Conservation (phyloP, 2,888 invertebrate species). For the Agrypnus murinus region DNA sequence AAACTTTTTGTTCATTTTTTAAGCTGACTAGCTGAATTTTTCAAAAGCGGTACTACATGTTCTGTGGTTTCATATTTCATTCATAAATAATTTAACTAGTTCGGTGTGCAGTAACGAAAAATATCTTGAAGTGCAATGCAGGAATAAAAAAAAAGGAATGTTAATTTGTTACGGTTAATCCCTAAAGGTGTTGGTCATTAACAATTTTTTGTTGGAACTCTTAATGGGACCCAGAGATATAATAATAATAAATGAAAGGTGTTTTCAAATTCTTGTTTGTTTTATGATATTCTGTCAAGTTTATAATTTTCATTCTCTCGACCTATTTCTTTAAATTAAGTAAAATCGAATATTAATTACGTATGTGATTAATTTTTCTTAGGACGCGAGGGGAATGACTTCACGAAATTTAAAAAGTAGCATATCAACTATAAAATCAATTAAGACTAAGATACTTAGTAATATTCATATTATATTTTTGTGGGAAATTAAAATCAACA, state of each 20-base stretch:
- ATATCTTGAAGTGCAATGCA: not conserved
- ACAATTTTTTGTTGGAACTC: constrained; percentile 9
- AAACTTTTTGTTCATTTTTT: too few species aligned
- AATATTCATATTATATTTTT: too few species aligned
- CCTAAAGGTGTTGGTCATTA: constrained; percentile 17
- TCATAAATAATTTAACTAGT: too few species aligned
- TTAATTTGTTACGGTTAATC: constrained; percentile 11
- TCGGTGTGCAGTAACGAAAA: too few species aligned
- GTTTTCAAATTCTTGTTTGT: constrained; percentile 24
- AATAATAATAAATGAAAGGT: constrained; percentile 22
- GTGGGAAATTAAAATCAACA: too few species aligned
- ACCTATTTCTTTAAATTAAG: constrained; percentile 6
- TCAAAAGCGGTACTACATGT: too few species aligned
- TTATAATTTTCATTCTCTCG: constrained; percentile 5
- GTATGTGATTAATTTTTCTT: constrained; percentile 3
- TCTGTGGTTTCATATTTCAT: too few species aligned
- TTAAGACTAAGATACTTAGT: too few species aligned
- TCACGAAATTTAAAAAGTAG: too few species aligned
- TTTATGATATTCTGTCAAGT: constrained; percentile 17
- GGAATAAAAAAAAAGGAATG: not conserved
- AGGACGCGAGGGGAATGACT: too few species aligned
- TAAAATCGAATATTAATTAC: constrained; percentile 3
- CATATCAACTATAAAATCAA: too few species aligned
- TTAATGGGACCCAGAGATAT: constrained; percentile 13
- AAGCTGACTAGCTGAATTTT: too few species aligned